Conservation (phyloP, 2,888 invertebrate genomes). For the Syrphus vitripennis region DNA sequence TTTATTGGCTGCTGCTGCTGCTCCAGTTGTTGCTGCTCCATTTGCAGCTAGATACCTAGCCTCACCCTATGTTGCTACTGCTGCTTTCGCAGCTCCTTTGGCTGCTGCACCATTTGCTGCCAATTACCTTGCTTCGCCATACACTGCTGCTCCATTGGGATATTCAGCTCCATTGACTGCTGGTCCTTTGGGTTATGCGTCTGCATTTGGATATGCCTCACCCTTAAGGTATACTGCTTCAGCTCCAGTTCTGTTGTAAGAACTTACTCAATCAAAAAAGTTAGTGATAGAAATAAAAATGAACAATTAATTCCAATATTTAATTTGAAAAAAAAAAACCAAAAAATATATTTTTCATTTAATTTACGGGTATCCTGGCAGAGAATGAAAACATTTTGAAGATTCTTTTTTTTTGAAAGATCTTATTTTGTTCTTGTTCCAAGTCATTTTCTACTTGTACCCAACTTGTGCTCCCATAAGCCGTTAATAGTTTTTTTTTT, state of each 20-base stretch:
- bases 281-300: neutral
- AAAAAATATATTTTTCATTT: too few relatives aligned
- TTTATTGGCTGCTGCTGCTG: conserved; percentile 78
- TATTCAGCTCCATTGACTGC: conserved; percentile 22
- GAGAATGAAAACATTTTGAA: too few relatives aligned
- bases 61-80: conserved; percentile 8
- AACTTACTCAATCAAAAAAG: neutral
- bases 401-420: too few relatives aligned
- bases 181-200: conserved; percentile 32
- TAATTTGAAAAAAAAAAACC: neutral
- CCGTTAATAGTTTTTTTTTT: too few relatives aligned
- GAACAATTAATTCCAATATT: neutral
- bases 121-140: conserved; percentile 1
- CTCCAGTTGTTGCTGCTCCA: conserved; percentile 74
- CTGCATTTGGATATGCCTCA: conserved; percentile 35
- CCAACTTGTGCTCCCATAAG: too few relatives aligned
- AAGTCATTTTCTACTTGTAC: too few relatives aligned
- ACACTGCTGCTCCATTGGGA: conserved; percentile 16
- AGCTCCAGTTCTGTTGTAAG: conserved; percentile 28
- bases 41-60: conserved; percentile 9
- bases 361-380: too few relatives aligned
- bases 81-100: neutral
- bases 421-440: too few relatives aligned
- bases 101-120: conserved; percentile 25
- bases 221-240: conserved; percentile 34